Evolutionary conservation across 2,888 invertebrate species (phyloP).

Genomic region (Brachynemurus nebulosus): DNA sequence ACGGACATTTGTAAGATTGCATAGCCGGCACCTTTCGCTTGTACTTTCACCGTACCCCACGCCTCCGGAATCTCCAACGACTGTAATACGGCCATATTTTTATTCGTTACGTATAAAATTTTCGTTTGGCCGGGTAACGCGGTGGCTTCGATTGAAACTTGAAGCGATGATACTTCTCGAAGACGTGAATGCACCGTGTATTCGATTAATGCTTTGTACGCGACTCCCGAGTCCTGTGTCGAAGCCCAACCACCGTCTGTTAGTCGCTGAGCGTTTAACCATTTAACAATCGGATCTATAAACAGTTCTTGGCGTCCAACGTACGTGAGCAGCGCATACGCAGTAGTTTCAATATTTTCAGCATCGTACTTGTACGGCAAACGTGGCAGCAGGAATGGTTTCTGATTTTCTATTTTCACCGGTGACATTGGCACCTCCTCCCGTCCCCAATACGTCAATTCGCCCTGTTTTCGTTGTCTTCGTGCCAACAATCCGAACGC

Average conservation of each 20-base stretch:
- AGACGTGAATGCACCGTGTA: slow-evolving; percentile 76
- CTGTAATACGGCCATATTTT: slow-evolving; percentile 67
- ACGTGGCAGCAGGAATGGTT: slow-evolving; percentile 77
- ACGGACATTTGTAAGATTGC: slow-evolving; percentile 88
- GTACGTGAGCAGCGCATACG: slow-evolving; percentile 81
- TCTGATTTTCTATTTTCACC: slow-evolving; percentile 78
- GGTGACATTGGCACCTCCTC: slow-evolving; percentile 67
- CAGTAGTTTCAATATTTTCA: slow-evolving; percentile 84
- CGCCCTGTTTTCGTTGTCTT: slow-evolving; percentile 55
- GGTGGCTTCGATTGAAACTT: slow-evolving; percentile 72
- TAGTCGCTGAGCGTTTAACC: slow-evolving; percentile 78
- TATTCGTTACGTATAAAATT: slow-evolving; percentile 53
- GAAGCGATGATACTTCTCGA: slow-evolving; percentile 67
- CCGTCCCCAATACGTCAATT: slow-evolving; percentile 75
- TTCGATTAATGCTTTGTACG: slow-evolving; percentile 78
- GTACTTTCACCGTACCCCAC: slow-evolving; percentile 88
- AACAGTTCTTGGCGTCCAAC: slow-evolving; percentile 70
- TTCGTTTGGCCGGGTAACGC: slow-evolving; percentile 55
- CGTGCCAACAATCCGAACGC: slow-evolving; percentile 61
- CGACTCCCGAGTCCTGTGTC: slow-evolving; percentile 79
- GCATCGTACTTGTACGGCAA: slow-evolving; percentile 80
- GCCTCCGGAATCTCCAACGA: slow-evolving; percentile 76
- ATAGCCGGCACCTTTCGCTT: slow-evolving; percentile 86
- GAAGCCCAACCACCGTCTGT: slow-evolving; percentile 82
- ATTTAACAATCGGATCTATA: slow-evolving; percentile 76